Conservation (phyloP, 2,888 invertebrate species). For the Oscheius sp. region DNA sequence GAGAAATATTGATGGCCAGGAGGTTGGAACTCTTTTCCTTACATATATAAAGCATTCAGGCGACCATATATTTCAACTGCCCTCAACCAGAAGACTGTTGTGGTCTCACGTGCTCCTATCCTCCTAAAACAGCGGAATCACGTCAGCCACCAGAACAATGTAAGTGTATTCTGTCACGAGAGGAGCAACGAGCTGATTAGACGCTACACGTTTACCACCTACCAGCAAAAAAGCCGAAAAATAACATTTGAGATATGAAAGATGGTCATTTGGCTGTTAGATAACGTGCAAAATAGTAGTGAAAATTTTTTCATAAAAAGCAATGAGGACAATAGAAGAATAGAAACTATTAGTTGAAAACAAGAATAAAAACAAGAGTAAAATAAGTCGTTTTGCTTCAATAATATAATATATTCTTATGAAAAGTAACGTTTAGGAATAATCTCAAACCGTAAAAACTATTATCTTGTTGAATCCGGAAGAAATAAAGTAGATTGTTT, state of each 20-base stretch:
- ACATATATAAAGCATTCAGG: background rate
- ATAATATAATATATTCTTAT: too few relatives aligned
- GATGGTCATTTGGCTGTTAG: background rate
- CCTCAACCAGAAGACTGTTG: slow-evolving; percentile 6
- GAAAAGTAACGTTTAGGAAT: too few relatives aligned
- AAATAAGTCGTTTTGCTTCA: too few relatives aligned
- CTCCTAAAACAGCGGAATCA: slow-evolving; percentile 6
- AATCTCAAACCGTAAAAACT: too few relatives aligned
- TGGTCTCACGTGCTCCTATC: slow-evolving; percentile 20
- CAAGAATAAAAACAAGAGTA: too few relatives aligned
- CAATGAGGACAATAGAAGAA: too few relatives aligned
- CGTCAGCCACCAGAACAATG: background rate
- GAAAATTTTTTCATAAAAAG: background rate
- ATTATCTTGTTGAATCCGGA: too few relatives aligned
- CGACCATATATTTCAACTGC: slow-evolving; percentile 23
- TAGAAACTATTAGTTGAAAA: too few relatives aligned
- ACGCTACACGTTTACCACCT: background rate
- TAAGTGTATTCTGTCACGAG: slow-evolving; percentile 4
- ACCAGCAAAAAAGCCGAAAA: slow-evolving; percentile 3
- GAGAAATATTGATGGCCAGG: background rate
- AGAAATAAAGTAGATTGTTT: too few relatives aligned
- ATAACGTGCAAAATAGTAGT: background rate
- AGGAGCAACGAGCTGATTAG: background rate
- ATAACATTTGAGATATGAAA: background rate
- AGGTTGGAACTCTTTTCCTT: background rate